Percentiles rank a stretch among this genome's conserved stretches.
phyloP scores from a whole-genome alignment of 1,140 invertebrate genomes.

The Nylanderia fulva region DNA sequence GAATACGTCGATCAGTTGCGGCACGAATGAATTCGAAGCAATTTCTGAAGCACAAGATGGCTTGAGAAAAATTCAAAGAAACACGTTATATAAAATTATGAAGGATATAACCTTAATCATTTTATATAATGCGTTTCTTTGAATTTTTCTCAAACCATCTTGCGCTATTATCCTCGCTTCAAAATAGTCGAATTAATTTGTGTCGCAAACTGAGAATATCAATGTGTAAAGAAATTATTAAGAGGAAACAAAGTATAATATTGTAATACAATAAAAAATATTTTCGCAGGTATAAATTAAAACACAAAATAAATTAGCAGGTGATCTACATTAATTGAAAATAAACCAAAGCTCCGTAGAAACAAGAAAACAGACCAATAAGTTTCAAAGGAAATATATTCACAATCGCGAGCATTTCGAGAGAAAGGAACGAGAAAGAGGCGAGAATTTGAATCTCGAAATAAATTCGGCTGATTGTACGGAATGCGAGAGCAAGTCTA shows the following conservation, averaged over 20 bases:
- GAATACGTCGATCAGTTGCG: not conserved
- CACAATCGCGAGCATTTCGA: not conserved
- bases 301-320: not conserved
- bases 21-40: not conserved
- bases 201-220: not conserved
- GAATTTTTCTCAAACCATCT: not conserved
- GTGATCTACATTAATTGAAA: not conserved
- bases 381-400: conserved; percentile 15
- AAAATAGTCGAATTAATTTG: conserved; percentile 5
- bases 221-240: too few relatives aligned
- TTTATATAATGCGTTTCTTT: too few relatives aligned
- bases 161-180: too few relatives aligned
- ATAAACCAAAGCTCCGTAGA: not conserved
- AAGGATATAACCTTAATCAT: too few relatives aligned
- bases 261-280: too few relatives aligned
- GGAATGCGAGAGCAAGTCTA: conserved; percentile 21
- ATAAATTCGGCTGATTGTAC: conserved; percentile 49
- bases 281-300: not conserved
- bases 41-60: not conserved
- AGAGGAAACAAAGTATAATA: not conserved
- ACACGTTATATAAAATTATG: too few relatives aligned
- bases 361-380: not conserved
- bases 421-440: too few relatives aligned
- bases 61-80: not conserved
- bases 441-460: conserved; percentile 6